Evolutionary conservation across 2,113 vertebrate species (phyloP).

Genomic region (Dromas ardeola): DNA sequence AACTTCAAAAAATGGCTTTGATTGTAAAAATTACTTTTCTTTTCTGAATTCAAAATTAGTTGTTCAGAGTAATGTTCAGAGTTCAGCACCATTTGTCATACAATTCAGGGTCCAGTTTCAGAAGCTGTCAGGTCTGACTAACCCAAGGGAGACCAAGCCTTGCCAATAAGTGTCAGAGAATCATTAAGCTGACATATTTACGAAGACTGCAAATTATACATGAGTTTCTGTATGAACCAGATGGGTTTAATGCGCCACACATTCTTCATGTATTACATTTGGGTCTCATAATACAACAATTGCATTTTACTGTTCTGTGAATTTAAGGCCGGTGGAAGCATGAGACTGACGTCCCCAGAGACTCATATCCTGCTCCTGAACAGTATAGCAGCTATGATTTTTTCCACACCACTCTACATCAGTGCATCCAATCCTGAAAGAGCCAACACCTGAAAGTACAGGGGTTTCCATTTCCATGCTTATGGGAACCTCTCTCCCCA

Average conservation of each 20-base stretch:
- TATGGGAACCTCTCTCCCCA: background rate
- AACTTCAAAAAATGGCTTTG: background rate
- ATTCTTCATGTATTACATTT: background rate
- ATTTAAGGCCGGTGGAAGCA: background rate
- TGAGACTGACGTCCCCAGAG: background rate
- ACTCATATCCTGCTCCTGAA: background rate
- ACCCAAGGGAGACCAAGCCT: background rate
- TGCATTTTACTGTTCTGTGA: background rate
- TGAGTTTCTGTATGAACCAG: slow-evolving; percentile 17
- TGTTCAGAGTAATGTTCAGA: background rate
- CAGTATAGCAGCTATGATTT: rapidly evolving
- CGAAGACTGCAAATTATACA: slow-evolving; percentile 36
- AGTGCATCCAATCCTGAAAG: background rate
- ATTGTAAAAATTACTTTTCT: background rate
- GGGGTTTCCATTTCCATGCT: background rate
- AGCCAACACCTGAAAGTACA: background rate
- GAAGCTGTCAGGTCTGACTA: slow-evolving; percentile 1
- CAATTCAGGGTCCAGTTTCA: background rate
- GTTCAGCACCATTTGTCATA: background rate
- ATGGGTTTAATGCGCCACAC: background rate
- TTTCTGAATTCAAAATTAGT: background rate
- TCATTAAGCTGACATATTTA: slow-evolving; percentile 27
- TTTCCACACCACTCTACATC: background rate
- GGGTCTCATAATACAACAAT: background rate
- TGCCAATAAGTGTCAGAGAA: background rate